phyloP scores from a whole-genome alignment of 2,797 vertebrate genomes.

The Trichosurus vulpecula region DNA sequence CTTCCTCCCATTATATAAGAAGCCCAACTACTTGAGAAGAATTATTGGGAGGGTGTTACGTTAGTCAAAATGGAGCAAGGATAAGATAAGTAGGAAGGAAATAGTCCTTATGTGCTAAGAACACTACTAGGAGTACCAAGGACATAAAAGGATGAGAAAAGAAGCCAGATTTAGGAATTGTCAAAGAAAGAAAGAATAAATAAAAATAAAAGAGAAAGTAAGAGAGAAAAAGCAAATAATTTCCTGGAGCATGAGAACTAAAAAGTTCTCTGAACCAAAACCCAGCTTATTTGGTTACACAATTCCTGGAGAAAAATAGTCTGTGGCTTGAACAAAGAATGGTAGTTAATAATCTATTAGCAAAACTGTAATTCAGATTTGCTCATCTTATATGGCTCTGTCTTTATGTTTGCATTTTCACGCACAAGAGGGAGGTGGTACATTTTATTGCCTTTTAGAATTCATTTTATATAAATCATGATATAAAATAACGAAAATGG shows the following conservation, averaged over 20 bases:
- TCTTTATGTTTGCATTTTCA: background rate
- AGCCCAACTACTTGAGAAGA: background rate
- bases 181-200: background rate
- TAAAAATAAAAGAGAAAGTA: conserved; percentile 25
- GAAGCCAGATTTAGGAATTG: background rate
- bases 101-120: background rate
- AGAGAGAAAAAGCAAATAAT: conserved; percentile 41
- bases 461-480: background rate
- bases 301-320: background rate
- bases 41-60: background rate
- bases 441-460: background rate
- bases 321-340: background rate
- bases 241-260: conserved; percentile 22
- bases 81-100: background rate
- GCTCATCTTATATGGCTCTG: background rate
- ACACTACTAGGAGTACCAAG: background rate
- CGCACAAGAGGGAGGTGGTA: background rate
- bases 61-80: conserved; percentile 31
- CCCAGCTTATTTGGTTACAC: conserved; percentile 1
- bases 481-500: background rate
- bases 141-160: background rate
- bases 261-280: background rate
- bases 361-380: background rate
- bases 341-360: background rate
- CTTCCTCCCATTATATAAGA: background rate